Conservation (phyloP, 2,888 invertebrate genomes). For the Furcula furcula region DNA sequence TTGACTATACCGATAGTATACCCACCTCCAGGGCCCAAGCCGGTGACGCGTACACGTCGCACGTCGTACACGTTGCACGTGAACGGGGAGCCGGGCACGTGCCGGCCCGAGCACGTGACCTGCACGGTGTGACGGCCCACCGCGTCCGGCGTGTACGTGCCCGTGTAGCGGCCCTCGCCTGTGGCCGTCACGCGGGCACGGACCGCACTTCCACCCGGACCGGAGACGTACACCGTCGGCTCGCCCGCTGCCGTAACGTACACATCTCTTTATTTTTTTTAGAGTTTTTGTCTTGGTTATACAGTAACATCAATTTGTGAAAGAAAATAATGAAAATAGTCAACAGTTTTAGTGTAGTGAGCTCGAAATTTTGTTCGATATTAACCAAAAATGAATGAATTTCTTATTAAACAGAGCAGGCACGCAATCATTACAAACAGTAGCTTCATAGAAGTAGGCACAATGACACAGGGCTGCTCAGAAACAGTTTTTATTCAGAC, state of each 20-base stretch:
- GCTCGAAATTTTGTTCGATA: too few relatives aligned
- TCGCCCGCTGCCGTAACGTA: conserved; percentile 78
- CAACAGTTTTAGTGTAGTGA: too few relatives aligned
- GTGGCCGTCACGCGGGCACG: conserved; percentile 86
- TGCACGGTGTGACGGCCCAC: conserved; percentile 94
- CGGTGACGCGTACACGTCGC: conserved; percentile 87
- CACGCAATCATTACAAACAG: too few relatives aligned
- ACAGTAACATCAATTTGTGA: too few relatives aligned
- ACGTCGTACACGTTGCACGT: conserved; percentile 97
- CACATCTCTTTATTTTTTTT: too few relatives aligned
- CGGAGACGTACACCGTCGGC: conserved; percentile 87
- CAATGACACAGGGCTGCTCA: too few relatives aligned
- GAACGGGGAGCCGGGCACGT: conserved; percentile 95
- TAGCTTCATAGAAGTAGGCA: too few relatives aligned
- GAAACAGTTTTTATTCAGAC: too few relatives aligned
- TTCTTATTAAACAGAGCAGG: too few relatives aligned
- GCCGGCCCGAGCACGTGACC: conserved; percentile 90
- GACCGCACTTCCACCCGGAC: conserved; percentile 91
- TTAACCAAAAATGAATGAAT: too few relatives aligned
- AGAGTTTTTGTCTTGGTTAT: too few relatives aligned
- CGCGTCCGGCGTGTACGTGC: conserved; percentile 90
- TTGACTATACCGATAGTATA: conserved; percentile 3
- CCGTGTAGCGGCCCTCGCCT: conserved; percentile 87
- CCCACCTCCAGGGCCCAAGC: conserved; percentile 78
- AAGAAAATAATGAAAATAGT: too few relatives aligned